phyloP scores from a whole-genome alignment of 2,888 invertebrate genomes.

The Agrilus cyanescens region DNA sequence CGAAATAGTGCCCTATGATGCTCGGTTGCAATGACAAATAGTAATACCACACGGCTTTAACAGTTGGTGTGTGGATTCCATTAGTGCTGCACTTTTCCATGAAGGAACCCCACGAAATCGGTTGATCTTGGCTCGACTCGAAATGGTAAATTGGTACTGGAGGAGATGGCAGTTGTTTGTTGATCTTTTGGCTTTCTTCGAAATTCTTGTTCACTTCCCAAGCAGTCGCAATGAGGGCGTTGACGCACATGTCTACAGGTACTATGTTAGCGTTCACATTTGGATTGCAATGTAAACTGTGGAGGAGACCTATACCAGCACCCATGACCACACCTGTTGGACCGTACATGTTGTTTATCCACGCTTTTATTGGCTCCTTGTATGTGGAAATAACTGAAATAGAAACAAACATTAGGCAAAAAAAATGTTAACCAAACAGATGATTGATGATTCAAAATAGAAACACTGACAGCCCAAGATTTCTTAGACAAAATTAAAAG shows the following conservation, averaged over 20 bases:
- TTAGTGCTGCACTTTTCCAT: constrained; percentile 46
- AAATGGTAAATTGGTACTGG: constrained; percentile 69
- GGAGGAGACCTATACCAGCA: constrained; percentile 63
- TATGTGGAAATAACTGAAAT: constrained; percentile 51
- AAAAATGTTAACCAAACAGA: no score
- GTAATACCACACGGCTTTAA: constrained; percentile 58
- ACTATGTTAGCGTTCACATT: constrained; percentile 61
- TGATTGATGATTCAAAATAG: no score
- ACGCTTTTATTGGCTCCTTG: constrained; percentile 64
- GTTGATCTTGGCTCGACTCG: constrained; percentile 73
- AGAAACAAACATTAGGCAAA: no score
- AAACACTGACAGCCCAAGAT: constrained; percentile 1
- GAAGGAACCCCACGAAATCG: constrained; percentile 65
- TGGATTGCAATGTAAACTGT: constrained; percentile 59
- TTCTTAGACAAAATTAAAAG: no score
- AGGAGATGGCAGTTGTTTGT: constrained; percentile 19
- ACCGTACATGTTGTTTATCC: constrained; percentile 88
- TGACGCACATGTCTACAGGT: constrained; percentile 71
- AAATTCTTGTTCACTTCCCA: constrained; percentile 48
- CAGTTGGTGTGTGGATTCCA: constrained; percentile 45
- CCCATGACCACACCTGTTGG: constrained; percentile 67
- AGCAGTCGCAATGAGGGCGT: constrained; percentile 66
- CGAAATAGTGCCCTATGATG: constrained; percentile 46
- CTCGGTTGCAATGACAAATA: constrained; percentile 50
- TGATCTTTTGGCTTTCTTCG: constrained; percentile 13